Evolutionary conservation across 2,113 vertebrate species (phyloP).

Genomic region (Meriones unguiculatus): DNA sequence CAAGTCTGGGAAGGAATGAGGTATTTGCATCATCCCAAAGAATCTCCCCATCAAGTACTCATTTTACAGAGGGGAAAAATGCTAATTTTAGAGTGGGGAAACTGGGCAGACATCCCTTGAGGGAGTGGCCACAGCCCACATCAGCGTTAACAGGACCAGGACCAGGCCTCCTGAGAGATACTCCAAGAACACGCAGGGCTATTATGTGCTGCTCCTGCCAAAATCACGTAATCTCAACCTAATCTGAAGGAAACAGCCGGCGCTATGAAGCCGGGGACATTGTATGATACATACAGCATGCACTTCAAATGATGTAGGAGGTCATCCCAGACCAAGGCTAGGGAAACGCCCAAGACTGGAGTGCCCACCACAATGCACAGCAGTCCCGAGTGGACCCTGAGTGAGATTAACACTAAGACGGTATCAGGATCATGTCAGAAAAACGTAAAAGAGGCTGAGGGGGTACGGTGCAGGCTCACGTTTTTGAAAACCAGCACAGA

Average conservation of each 20-base stretch:
- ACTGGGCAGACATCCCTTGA: not conserved
- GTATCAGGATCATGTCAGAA: not conserved
- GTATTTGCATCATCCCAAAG: not conserved
- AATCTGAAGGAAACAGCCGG: conserved; percentile 36
- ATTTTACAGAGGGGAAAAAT: not conserved
- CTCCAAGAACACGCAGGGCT: not conserved
- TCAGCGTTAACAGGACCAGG: not conserved
- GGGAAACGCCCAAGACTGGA: not conserved
- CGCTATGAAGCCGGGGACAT: not conserved
- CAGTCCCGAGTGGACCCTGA: not conserved
- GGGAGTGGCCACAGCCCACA: not conserved
- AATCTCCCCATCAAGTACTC: not conserved
- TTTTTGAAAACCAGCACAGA: not conserved
- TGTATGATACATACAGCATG: not conserved
- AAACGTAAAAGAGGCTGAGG: not conserved
- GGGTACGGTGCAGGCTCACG: rapidly evolving
- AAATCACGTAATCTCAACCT: not conserved
- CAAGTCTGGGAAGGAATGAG: not conserved
- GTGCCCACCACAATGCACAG: not conserved
- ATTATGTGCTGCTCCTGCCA: not conserved
- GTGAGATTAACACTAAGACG: not conserved
- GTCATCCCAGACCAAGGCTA: conserved; percentile 19
- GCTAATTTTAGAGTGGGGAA: not conserved
- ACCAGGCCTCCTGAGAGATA: not conserved
- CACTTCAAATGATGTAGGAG: not conserved